Evolutionary conservation across 2,888 invertebrate species (phyloP), one percentile per base, ranked within the genome.

Genomic region (Parelbella ahira): DNA sequence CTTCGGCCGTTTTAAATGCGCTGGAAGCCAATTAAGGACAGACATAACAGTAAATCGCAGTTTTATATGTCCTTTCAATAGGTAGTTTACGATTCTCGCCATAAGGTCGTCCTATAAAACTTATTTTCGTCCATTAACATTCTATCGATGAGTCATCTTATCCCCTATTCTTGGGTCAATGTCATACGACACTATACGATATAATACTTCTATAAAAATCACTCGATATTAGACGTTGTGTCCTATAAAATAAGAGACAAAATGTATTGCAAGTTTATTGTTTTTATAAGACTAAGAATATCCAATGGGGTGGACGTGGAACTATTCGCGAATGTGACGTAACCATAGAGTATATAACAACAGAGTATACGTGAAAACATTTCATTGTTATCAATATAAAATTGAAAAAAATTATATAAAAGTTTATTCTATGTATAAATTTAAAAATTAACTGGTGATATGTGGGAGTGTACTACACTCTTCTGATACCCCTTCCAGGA

Each of bases 91-190:
- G 41, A 25, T 24, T 10, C 23, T 39, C 12, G 19, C 27, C 8
- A 27, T 41, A 27, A 27, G 4, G 12, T n/a, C 13, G 33, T 34
- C 41, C 33, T 34, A 45, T 43, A 43, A 36, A 43, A 29, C 29
- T 15, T 43, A 29, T 36, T 29, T 36, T 24, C 42, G 28, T 36
- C 29, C 42, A 28, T 43, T 41, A 41, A n/a, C 34, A 28, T 39
- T 23, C 36, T 47, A 42, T 42, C 50, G 56, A 54, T 59, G 56
- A 58, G 44, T 58, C 58, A 59, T 51, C 37, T 29, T 32, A 39
- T 47, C 46, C 53, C 68, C 60, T 50, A 54, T 43, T 51, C 60
- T 51, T 53, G 60, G 68, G 70, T 71, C 70, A 71, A 68, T 73
- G 74, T 74, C 70, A 70, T 53, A 53, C 49, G 53, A 60, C 58